Evolutionary conservation across 2,888 invertebrate genomes (phyloP).

Genomic region (Piscicola geometra): DNA sequence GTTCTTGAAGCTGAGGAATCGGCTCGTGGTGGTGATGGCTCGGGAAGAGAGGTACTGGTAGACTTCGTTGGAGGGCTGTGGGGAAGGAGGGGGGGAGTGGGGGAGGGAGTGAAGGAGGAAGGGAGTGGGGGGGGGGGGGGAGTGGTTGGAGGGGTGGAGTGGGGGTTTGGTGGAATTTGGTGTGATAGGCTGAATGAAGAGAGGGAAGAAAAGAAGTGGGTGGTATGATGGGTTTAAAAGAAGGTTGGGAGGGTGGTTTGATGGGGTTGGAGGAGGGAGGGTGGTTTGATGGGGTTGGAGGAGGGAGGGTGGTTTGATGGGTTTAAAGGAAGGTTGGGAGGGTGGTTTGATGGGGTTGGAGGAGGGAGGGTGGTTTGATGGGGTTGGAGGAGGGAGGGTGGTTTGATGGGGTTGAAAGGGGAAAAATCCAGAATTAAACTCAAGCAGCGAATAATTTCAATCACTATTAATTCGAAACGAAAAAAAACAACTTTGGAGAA

Average conservation of each 20-base stretch:
- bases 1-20: constrained; percentile 35
- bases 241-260: too few species aligned
- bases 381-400: too few species aligned
- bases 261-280: too few species aligned
- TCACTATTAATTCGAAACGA: not conserved
- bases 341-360: not conserved
- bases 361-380: not conserved
- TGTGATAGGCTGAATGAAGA: not conserved
- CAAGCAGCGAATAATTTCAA: not conserved
- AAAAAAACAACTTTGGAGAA: not conserved
- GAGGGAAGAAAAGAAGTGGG: too few species aligned
- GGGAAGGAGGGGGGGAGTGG: not conserved
- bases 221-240: too few species aligned
- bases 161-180: not conserved
- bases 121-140: not conserved
- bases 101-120: not conserved
- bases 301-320: not conserved
- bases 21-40: constrained; percentile 31
- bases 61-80: constrained; percentile 36
- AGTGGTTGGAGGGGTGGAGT: not conserved
- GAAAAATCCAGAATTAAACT: too few species aligned
- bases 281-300: too few species aligned
- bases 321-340: not conserved
- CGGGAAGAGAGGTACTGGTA: constrained; percentile 37
- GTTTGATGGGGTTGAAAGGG: too few species aligned